A percentile compares a stretch with the other conserved stretches of the same genome.
phyloP scores from a whole-genome alignment of 1,140 invertebrate genomes.

The Orius insidiosus region DNA sequence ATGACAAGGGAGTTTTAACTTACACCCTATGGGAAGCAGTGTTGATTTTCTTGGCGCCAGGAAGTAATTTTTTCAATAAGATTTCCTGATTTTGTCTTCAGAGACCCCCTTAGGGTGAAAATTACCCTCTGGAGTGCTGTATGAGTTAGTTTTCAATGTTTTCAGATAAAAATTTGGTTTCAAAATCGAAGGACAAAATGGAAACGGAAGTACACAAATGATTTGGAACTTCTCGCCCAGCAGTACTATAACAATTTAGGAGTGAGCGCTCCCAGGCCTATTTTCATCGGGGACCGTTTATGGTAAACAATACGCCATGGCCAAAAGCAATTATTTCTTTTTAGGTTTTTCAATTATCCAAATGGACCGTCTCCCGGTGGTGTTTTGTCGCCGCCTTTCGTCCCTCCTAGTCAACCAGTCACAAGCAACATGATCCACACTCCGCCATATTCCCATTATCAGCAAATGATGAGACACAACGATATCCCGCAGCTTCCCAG shows the following conservation, averaged over 20 bases:
- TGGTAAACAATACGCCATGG: too few relatives aligned
- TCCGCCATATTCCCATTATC: background rate
- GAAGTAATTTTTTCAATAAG: too few relatives aligned
- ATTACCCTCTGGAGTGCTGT: too few relatives aligned
- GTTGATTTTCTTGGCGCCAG: too few relatives aligned
- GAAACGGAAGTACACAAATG: conserved; percentile 80
- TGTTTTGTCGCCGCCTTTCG: background rate
- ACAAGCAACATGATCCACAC: conserved; percentile 4
- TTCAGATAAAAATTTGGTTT: conserved; percentile 86
- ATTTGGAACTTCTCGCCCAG: conserved; percentile 69
- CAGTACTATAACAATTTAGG: conserved; percentile 77
- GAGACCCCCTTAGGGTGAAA: too few relatives aligned
- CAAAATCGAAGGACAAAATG: conserved; percentile 82
- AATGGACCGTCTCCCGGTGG: background rate
- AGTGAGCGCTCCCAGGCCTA: conserved; percentile 56
- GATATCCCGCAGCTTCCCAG: background rate
- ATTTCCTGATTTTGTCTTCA: too few relatives aligned
- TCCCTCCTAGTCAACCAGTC: conserved; percentile 1
- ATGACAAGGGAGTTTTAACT: too few relatives aligned
- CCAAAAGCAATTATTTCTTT: background rate
- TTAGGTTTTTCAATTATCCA: conserved; percentile 14
- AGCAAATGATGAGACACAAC: background rate
- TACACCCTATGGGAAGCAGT: too few relatives aligned
- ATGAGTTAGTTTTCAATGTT: too few relatives aligned
- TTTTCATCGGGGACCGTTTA: conserved; percentile 69